Base-by-base conservation (phyloP, 1,140 invertebrate species). In the Caenorhabditis brenneri region DNA sequence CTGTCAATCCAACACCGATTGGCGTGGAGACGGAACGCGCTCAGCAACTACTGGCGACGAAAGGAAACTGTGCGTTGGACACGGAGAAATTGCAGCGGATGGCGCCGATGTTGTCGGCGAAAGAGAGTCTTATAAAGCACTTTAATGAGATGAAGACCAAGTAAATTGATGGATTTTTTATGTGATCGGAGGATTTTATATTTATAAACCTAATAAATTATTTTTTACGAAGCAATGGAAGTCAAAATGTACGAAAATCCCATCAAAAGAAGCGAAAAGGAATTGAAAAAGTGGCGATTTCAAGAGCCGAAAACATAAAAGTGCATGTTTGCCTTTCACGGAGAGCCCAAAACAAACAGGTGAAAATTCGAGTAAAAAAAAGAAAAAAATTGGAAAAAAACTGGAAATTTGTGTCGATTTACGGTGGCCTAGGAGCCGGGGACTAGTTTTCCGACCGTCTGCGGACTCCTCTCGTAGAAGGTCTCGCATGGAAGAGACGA, bases 1-100 rank as follows among this genome's bases (percentile, higher is more conserved):
- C 60, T 12, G 83, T 89, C 4, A 33, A 86, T 36, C 89, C 86
- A 29, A 83, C 78, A 42, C 55, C 79, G 19, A 85, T 90, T 19
- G 83, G 79, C 42, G 74, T 81, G 15, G 86, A 88, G 4, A 88
- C 87, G 0, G 89, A 89, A 69, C 87, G 87, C 39, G 90, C 90
- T 5, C 55, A 84, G 79, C 83, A 88, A 33, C 36, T 90, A 12
- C 36, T 90, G 48, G 86, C 84, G 1, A 90, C 89, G 9, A 90
- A 90, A 80, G 89, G 89, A 51, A 91, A 90, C 51, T 90, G 89
- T 51, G 88, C 88, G 4, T 58, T 90, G 42, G 87, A 89, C 65
- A 91, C 89, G 7, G 58, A 82, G 15, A 42, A 65, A 19, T 42
- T 82, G 1, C 81, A 74, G 27, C 7, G 2, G 15, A 9, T 74